Conservation (phyloP, 2,797 vertebrate genomes). For the Falco naumanni region DNA sequence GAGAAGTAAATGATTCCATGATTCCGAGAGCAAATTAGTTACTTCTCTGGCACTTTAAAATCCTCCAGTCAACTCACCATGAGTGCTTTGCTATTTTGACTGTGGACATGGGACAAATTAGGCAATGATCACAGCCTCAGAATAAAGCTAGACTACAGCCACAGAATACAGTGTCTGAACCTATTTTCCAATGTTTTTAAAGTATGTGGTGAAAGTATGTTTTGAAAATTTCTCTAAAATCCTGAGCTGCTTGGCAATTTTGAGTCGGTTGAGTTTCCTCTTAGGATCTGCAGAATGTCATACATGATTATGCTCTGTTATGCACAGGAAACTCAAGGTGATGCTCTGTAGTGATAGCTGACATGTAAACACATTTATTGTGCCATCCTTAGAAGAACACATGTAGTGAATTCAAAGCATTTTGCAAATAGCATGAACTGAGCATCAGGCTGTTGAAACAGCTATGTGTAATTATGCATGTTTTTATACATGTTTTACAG, state of each 20-base stretch:
- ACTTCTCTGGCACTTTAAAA: background rate
- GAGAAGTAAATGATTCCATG: background rate
- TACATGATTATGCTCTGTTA: background rate
- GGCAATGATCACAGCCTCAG: background rate
- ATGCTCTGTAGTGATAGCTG: background rate
- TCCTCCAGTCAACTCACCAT: background rate
- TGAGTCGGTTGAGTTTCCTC: background rate
- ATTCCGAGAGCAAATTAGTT: slow-evolving; percentile 8
- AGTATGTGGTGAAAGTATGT: background rate
- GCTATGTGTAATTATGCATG: background rate
- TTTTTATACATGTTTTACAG: background rate
- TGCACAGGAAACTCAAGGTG: background rate
- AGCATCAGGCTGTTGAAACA: background rate
- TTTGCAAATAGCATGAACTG: background rate
- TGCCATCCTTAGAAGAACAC: background rate
- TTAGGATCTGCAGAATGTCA: background rate
- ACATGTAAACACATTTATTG: background rate
- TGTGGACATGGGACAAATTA: background rate
- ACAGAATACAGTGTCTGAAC: background rate
- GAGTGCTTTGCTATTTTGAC: background rate
- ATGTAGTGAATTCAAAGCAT: background rate
- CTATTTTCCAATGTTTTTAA: background rate
- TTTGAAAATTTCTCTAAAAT: slow-evolving; percentile 10
- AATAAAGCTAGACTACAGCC: background rate
- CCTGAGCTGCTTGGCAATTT: background rate